Conservation (phyloP, 2,797 vertebrate genomes). For the Halcyon chelicuti region DNA sequence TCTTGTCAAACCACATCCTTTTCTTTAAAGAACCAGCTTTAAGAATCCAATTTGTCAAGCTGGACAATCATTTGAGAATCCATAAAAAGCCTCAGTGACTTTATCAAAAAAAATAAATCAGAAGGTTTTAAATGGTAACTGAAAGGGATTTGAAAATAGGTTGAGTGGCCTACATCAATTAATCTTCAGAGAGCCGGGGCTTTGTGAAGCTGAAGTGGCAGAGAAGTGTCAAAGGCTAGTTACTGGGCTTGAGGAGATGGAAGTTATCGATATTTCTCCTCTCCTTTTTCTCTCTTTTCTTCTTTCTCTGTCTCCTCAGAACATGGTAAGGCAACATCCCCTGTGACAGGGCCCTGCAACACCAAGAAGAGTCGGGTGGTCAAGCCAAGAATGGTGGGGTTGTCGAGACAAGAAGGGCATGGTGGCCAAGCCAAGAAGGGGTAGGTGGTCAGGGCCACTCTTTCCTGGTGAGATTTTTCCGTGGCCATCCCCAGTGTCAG, state of each 20-base stretch:
- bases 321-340: fast-evolving
- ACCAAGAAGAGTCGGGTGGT: neutral
- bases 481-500: fast-evolving
- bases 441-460: neutral
- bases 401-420: neutral
- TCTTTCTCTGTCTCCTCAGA: neutral
- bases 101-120: slow-evolving; percentile 86
- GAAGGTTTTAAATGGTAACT: slow-evolving; percentile 81
- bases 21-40: slow-evolving; percentile 82
- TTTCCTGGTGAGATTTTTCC: neutral
- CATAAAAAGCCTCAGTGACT: slow-evolving; percentile 80
- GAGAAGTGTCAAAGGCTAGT: slow-evolving; percentile 58
- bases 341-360: neutral
- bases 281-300: neutral
- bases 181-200: slow-evolving; percentile 75
- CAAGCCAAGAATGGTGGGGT: neutral
- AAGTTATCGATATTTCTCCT: slow-evolving; percentile 36
- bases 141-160: slow-evolving; percentile 80
- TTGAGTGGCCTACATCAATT: slow-evolving; percentile 80
- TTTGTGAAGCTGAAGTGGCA: slow-evolving; percentile 67
- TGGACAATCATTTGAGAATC: slow-evolving; percentile 83
- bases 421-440: neutral
- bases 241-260: slow-evolving; percentile 37
- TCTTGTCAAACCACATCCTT: slow-evolving; percentile 84
- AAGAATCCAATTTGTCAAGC: slow-evolving; percentile 88